A percentile compares a stretch with the other conserved stretches of the same genome.
phyloP scores from a whole-genome alignment of 2,888 invertebrate species.

The Zaprionus lineosus region DNA sequence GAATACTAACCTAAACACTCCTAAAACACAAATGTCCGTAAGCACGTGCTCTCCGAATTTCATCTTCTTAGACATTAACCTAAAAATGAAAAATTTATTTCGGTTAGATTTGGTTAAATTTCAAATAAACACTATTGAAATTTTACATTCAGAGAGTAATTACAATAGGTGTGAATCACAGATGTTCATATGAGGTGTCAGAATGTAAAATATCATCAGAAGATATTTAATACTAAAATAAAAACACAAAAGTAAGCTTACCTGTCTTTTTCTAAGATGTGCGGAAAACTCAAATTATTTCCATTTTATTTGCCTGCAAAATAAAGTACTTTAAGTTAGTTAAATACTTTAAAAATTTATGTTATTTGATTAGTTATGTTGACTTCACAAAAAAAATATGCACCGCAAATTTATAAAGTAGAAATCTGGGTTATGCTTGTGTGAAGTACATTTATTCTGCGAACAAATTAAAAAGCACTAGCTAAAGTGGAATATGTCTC shows the following conservation, averaged over 20 bases:
- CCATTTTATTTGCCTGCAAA: slow-evolving; percentile 23
- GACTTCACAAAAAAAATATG: slow-evolving; percentile 76
- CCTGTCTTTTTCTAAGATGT: background rate
- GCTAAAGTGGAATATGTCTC: slow-evolving; percentile 74
- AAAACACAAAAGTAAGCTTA: background rate
- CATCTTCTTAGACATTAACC: slow-evolving; percentile 15
- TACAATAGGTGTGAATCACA: slow-evolving; percentile 73
- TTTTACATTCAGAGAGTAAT: slow-evolving; percentile 52
- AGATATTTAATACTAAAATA: background rate
- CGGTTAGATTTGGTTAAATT: background rate
- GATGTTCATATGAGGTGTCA: slow-evolving; percentile 82
- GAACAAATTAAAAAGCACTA: slow-evolving; percentile 81
- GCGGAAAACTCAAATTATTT: background rate
- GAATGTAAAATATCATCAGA: slow-evolving; percentile 79
- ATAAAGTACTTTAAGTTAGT: background rate
- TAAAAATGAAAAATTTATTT: background rate
- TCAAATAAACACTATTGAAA: background rate
- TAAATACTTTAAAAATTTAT: background rate
- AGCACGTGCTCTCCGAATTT: too few species aligned
- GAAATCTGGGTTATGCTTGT: slow-evolving; percentile 82
- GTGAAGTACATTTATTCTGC: slow-evolving; percentile 72
- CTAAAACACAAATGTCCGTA: background rate
- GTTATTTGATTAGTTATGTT: slow-evolving; percentile 36
- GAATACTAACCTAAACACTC: slow-evolving; percentile 31
- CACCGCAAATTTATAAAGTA: slow-evolving; percentile 78